Evolutionary conservation across 2,797 vertebrate genomes (phyloP).

Genomic region (Pangasius macronema): DNA sequence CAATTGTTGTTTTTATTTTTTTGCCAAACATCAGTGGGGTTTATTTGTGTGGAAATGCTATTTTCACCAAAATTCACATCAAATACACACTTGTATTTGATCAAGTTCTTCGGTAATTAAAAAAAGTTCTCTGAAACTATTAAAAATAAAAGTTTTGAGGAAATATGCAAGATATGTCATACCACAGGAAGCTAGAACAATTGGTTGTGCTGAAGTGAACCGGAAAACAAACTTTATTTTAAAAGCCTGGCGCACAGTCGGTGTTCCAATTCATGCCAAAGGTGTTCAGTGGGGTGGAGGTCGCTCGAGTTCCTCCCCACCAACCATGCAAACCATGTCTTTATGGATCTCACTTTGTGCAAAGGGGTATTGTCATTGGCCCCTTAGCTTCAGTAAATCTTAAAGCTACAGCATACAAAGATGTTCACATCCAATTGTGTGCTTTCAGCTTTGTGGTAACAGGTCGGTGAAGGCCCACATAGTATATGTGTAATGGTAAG

Average conservation of each 20-base stretch:
- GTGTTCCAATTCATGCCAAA: background rate
- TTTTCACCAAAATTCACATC: conserved; percentile 66
- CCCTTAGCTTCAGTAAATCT: background rate
- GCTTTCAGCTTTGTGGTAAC: background rate
- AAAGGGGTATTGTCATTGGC: background rate
- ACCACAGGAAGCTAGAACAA: conserved; percentile 56
- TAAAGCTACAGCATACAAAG: no score
- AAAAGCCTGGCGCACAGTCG: background rate
- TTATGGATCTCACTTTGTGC: background rate
- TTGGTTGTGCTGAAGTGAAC: conserved; percentile 47
- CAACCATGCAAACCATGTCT: background rate
- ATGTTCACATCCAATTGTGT: background rate
- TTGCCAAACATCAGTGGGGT: conserved; percentile 61
- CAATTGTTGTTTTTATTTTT: conserved; percentile 68
- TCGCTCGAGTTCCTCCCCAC: background rate
- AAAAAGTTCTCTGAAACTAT: conserved; percentile 68
- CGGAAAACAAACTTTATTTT: conserved; percentile 30
- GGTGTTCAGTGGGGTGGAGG: background rate
- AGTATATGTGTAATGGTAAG: background rate
- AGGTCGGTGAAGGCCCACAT: background rate
- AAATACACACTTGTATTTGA: conserved; percentile 63
- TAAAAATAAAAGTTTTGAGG: conserved; percentile 63
- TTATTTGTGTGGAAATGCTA: conserved; percentile 67
- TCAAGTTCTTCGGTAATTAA: conserved; percentile 69
- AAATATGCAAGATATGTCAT: conserved; percentile 56